phyloP scores from a whole-genome alignment of 2,888 invertebrate species.

The Drosophila meridionalis region DNA sequence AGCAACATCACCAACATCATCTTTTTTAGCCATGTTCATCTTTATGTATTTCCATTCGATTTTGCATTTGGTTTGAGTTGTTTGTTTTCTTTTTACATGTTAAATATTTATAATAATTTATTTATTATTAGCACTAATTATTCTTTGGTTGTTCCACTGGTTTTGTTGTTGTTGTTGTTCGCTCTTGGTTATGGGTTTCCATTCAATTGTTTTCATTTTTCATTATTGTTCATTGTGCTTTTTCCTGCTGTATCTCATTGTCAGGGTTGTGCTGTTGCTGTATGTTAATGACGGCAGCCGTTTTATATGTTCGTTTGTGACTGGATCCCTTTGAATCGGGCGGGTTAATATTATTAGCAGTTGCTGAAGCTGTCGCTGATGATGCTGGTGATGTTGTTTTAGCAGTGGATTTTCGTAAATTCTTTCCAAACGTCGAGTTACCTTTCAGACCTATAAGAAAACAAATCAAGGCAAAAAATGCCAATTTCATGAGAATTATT shows the following conservation, averaged over 20 bases:
- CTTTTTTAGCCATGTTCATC: slow-evolving; percentile 52
- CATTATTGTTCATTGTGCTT: slow-evolving; percentile 70
- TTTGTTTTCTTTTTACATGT: slow-evolving; percentile 54
- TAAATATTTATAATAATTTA: slow-evolving; percentile 75
- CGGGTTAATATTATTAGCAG: slow-evolving; percentile 24
- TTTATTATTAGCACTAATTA: slow-evolving; percentile 82
- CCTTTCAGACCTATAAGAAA: slow-evolving; percentile 78
- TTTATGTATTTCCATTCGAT: slow-evolving; percentile 50
- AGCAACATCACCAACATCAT: slow-evolving; percentile 68
- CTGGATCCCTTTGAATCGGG: slow-evolving; percentile 56
- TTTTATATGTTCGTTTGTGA: slow-evolving; percentile 71
- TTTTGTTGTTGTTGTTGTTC: slow-evolving; percentile 72
- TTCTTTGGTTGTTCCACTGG: slow-evolving; percentile 86
- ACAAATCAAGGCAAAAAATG: neutral
- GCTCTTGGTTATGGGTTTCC: slow-evolving; percentile 56
- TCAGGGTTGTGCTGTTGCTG: slow-evolving; percentile 57
- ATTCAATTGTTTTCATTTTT: slow-evolving; percentile 30
- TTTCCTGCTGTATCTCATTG: slow-evolving; percentile 60
- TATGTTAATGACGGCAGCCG: slow-evolving; percentile 73
- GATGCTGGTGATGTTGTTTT: slow-evolving; percentile 65
- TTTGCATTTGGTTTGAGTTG: slow-evolving; percentile 60
- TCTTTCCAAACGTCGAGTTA: slow-evolving; percentile 82
- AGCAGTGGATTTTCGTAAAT: slow-evolving; percentile 74
- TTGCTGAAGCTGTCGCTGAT: slow-evolving; percentile 52
- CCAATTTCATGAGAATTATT: neutral